A percentile compares a stretch with the other conserved stretches of the same genome.
Evolutionary conservation across 2,888 invertebrate species (phyloP).

Genomic region (Parnassius orleans): DNA sequence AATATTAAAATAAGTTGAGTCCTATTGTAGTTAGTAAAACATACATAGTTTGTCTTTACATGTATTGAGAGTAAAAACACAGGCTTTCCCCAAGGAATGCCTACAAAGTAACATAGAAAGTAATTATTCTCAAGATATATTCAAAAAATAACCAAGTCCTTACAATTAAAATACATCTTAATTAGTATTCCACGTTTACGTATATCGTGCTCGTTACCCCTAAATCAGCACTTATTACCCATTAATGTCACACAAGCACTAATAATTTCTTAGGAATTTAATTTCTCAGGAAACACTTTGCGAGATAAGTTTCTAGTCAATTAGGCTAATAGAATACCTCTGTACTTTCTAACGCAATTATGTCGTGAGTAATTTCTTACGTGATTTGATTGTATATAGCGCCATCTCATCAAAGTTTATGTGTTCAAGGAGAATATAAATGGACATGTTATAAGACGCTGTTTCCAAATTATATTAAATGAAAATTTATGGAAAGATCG

Average conservation of each 20-base stretch:
- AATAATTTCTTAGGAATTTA: conserved; percentile 21
- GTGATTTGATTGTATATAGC: conserved; percentile 19
- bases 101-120: no score
- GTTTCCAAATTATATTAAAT: no score
- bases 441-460: no score
- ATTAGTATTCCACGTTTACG: conserved; percentile 8
- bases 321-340: conserved; percentile 20
- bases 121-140: no score
- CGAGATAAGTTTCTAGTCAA: conserved; percentile 20
- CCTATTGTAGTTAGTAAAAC: no score
- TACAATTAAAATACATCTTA: background rate
- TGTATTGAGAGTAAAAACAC: no score
- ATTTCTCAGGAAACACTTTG: conserved; percentile 21
- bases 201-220: conserved; percentile 2
- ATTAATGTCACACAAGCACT: conserved; percentile 21
- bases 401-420: background rate
- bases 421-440: background rate
- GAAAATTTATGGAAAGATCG: no score
- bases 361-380: conserved; percentile 20
- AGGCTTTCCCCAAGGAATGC: no score
- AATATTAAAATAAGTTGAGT: no score
- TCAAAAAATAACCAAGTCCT: no score
- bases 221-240: conserved; percentile 20
- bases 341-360: conserved; percentile 22
- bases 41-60: no score